These are phyloP conservation scores for Atlantisia rogersi DNA, from an alignment of 2,113 vertebrate genomes.

Conservation along the genomic window DNA sequence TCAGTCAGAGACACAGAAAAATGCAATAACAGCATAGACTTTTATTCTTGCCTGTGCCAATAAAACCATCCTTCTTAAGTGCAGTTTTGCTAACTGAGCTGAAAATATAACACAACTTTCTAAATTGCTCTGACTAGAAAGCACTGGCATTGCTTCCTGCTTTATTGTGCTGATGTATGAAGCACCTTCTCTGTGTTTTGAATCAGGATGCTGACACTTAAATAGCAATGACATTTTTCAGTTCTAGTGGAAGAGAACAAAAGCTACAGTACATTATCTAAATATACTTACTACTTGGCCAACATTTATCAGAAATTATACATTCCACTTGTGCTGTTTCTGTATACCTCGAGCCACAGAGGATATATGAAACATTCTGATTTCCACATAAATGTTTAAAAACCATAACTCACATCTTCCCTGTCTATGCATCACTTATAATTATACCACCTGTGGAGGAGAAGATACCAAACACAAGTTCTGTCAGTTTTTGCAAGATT, in stretches of 20 bases:
- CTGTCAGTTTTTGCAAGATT: background rate
- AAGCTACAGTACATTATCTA: background rate
- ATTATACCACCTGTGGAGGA: background rate
- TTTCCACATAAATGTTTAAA: background rate
- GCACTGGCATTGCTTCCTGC: background rate
- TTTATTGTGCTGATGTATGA: background rate
- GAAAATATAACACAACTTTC: background rate
- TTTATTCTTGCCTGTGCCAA: background rate
- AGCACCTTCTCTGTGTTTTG: background rate
- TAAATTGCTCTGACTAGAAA: background rate
- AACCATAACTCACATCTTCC: background rate
- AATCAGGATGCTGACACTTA: background rate
- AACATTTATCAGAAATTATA: background rate
- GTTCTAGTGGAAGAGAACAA: background rate
- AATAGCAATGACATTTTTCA: constrained; percentile 16
- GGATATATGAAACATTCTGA: background rate
- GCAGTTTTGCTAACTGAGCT: constrained; percentile 13
- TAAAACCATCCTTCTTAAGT: background rate
- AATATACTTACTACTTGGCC: background rate
- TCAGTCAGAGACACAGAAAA: background rate
- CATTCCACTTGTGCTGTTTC: background rate
- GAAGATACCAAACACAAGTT: background rate
- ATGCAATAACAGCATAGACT: background rate
- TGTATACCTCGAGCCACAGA: background rate
- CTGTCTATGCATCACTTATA: background rate